phyloP scores from a whole-genome alignment of 2,797 vertebrate species.

The Ataeniobius toweri region DNA sequence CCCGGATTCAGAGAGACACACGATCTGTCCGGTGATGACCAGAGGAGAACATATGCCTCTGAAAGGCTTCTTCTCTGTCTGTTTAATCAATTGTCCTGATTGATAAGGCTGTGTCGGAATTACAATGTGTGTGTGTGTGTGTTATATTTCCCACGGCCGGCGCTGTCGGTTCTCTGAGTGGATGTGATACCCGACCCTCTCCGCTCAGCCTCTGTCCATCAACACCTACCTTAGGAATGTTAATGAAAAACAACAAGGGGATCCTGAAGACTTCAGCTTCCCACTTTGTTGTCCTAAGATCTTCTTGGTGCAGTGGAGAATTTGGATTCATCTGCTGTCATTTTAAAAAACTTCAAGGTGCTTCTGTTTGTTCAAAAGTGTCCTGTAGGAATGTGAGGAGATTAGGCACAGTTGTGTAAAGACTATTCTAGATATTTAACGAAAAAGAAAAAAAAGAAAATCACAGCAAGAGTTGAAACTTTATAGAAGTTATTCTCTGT shows the following conservation, averaged over 20 bases:
- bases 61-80: constrained; percentile 68
- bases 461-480: neutral
- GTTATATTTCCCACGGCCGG: constrained; percentile 75
- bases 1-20: constrained; percentile 67
- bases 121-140: constrained; percentile 68
- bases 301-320: constrained; percentile 12
- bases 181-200: constrained; percentile 60
- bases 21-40: constrained; percentile 64
- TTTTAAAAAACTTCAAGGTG: neutral
- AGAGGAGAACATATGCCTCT: constrained; percentile 52
- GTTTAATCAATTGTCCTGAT: constrained; percentile 79
- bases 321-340: neutral
- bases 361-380: neutral
- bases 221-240: constrained; percentile 76
- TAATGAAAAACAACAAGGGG: constrained; percentile 78
- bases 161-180: constrained; percentile 28
- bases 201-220: constrained; percentile 69
- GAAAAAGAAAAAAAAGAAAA: neutral
- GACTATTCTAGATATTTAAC: neutral
- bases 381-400: neutral
- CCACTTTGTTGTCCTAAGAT: constrained; percentile 24
- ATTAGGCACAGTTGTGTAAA: neutral
- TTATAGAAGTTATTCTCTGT: neutral
- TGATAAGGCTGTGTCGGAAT: constrained; percentile 75
- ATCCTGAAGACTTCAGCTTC: constrained; percentile 61